Base-by-base conservation (phyloP, 2,797 vertebrate species). In the Muscicapa striata region DNA sequence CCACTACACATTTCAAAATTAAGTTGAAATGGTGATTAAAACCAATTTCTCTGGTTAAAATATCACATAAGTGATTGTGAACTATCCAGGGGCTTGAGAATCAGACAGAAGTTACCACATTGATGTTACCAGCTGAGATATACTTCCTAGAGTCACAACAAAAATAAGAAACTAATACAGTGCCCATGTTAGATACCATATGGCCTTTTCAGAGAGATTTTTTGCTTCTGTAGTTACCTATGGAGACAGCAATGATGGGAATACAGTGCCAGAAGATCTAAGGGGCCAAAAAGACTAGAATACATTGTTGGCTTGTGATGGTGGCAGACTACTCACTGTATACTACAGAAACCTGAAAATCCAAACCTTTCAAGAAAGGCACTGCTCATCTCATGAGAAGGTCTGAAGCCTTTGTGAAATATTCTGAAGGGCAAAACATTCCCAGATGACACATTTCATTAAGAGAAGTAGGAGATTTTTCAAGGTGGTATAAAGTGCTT, bases 401-500 rank as follows among this genome's bases (percentile, higher is more conserved):
- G 68, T 58, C 75, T 92, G 69, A 93, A 87, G 43, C 57, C 68
- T 92, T 64, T 19, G 27, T 61, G 78, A 87, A 84, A 76, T 69
- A 62, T 54, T 91, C 68, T 59, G 54, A 93, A 92, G 67, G 68
- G 45, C 59, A 91, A 89, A 91, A 58, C 52, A 59, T 83, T 89
- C 61, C 62, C 92, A 78, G 46, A 64, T 43, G 87, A 77, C 64
- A 74, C 12, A 46, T 78, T 74, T 72, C 0, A 2, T 86, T 88
- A 69, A 38, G 90, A 85, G 57, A 89, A 72, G 93, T 89, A 79
- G 82, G 92, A 94, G 87, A 64, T 77, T 11, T 62, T 89, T 87
- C 86, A 89, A 94, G 92, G 93, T 92, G 72, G 75, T 85, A 87
- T 24, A 34, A 83, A 95, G 73, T 51, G 82, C 43, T 62, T 73